A percentile compares a stretch with the other conserved stretches of the same genome.
Evolutionary conservation across 35 echinoderm and acorn worm genomes (phyloP).

Genomic region (Acanthaster planci): DNA sequence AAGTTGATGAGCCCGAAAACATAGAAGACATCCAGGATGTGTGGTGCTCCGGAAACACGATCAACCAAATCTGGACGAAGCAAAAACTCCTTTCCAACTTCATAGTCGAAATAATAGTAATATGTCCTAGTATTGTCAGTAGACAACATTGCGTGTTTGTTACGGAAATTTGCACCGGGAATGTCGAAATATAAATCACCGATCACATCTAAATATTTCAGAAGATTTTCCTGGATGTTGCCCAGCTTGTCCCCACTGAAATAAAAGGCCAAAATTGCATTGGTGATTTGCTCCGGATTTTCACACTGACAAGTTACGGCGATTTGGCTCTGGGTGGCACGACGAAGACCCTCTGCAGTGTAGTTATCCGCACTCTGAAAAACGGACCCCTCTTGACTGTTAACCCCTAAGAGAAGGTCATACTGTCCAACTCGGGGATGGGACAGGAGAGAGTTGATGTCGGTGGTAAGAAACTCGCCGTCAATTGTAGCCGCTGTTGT

Average conservation of each 20-base stretch:
- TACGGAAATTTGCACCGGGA: neutral
- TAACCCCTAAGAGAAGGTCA: slow-evolving; percentile 41
- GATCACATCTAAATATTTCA: neutral
- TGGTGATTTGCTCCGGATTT: too few species aligned
- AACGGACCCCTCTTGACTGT: slow-evolving; percentile 36
- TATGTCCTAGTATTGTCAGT: slow-evolving; percentile 15
- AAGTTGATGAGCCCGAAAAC: neutral
- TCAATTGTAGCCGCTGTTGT: slow-evolving; percentile 10
- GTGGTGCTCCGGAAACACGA: slow-evolving; percentile 5
- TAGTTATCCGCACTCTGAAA: too few species aligned
- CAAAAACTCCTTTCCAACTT: neutral
- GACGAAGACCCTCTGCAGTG: too few species aligned
- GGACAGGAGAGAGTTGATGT: neutral
- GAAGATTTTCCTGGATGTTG: neutral
- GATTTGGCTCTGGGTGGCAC: neutral
- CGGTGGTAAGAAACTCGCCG: slow-evolving; percentile 31
- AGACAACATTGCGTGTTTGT: neutral
- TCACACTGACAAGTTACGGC: too few species aligned
- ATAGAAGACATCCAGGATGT: slow-evolving; percentile 27
- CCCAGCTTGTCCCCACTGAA: neutral
- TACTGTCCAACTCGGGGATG: slow-evolving; percentile 20
- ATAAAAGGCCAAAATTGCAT: neutral
- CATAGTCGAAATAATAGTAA: slow-evolving; percentile 48
- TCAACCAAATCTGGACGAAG: slow-evolving; percentile 2
- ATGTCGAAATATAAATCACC: neutral